Conservation (phyloP, 1,140 invertebrate species). For the Belonocnema kinseyi region DNA sequence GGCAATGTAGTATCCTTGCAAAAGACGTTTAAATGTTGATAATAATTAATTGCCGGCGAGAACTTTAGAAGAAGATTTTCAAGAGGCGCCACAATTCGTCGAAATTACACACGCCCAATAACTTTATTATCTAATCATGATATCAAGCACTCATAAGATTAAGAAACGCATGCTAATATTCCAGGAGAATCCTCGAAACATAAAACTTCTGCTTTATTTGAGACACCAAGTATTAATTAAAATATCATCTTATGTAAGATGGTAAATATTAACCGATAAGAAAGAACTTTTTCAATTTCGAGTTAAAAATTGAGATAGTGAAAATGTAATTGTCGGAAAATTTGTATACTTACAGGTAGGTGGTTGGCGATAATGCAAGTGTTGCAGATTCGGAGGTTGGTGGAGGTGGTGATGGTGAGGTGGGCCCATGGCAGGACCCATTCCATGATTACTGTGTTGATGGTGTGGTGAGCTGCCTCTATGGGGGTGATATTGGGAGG, state of each 20-base stretch:
- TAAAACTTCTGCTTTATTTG: too few species aligned
- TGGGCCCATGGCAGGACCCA: slow-evolving; percentile 71
- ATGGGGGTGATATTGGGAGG: slow-evolving; percentile 71
- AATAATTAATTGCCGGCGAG: neutral
- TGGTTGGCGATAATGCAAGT: slow-evolving; percentile 72
- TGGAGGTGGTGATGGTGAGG: slow-evolving; percentile 73
- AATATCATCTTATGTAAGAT: too few species aligned
- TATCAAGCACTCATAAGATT: slow-evolving; percentile 11
- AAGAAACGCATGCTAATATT: slow-evolving; percentile 18
- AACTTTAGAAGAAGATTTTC: too few species aligned
- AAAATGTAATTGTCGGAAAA: slow-evolving; percentile 13
- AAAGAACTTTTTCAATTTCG: too few species aligned
- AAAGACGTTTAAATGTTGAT: too few species aligned
- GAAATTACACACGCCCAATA: neutral
- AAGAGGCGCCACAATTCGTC: neutral
- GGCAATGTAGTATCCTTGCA: neutral
- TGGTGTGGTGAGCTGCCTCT: slow-evolving; percentile 72
- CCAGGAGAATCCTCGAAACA: neutral
- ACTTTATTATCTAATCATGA: slow-evolving; percentile 19
- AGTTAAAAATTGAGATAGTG: neutral
- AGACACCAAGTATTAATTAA: too few species aligned
- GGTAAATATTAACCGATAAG: too few species aligned
- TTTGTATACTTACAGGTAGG: slow-evolving; percentile 68
- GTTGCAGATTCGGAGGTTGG: slow-evolving; percentile 71
- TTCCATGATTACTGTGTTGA: slow-evolving; percentile 67